Percentiles rank a stretch among this genome's conserved stretches.
These are phyloP conservation scores for Drosophila pegasa DNA, from an alignment of 2,888 invertebrate species.

Conservation along the genomic window DNA sequence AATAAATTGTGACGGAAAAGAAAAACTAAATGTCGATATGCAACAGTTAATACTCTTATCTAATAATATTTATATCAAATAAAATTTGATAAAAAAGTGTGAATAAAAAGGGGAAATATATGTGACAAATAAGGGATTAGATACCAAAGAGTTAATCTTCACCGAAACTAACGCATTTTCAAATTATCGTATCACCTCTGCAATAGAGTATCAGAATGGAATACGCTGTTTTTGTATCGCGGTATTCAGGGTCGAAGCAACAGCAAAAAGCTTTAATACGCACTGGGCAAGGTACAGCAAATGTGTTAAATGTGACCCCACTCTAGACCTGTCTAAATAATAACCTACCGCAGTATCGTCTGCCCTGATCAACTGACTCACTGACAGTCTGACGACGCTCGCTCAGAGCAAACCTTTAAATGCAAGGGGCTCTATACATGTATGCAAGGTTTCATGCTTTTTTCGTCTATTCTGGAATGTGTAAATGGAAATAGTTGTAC, in stretches of 20 bases:
- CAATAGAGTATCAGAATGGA: not conserved
- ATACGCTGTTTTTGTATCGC: not conserved
- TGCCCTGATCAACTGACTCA: not conserved
- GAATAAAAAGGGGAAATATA: not conserved
- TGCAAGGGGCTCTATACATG: not conserved
- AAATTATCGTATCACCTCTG: not conserved
- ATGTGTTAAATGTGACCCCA: slow-evolving; percentile 5
- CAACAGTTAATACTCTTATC: slow-evolving; percentile 2
- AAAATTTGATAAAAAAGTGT: not conserved
- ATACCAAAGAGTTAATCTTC: not conserved
- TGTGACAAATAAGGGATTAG: not conserved
- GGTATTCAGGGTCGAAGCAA: slow-evolving; percentile 14
- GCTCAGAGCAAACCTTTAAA: not conserved
- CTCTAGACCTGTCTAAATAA: not conserved
- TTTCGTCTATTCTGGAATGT: not conserved
- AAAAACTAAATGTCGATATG: not conserved
- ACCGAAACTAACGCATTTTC: not conserved
- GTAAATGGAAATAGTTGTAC: slow-evolving; percentile 41
- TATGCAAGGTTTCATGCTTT: too few relatives aligned
- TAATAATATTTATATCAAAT: too few relatives aligned
- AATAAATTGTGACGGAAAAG: not conserved
- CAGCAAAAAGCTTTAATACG: slow-evolving; percentile 4
- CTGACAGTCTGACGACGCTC: not conserved
- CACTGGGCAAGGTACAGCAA: slow-evolving; percentile 31
- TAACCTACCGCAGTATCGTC: not conserved